phyloP scores from a whole-genome alignment of 2,888 invertebrate genomes.

The Agrochola circellaris region DNA sequence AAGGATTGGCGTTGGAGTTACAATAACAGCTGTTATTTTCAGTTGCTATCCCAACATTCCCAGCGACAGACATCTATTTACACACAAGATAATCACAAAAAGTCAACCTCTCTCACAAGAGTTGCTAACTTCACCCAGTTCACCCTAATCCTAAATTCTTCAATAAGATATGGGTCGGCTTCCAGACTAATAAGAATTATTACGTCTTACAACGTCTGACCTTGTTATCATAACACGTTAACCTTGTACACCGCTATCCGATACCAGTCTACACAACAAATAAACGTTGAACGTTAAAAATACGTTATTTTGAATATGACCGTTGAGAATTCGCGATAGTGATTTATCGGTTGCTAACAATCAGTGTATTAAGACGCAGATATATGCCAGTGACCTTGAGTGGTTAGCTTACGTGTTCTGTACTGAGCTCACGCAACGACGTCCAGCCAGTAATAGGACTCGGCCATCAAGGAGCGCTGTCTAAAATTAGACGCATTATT shows the following conservation, averaged over 20 bases:
- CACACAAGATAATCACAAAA: neutral
- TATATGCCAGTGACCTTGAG: no score
- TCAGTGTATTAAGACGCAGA: no score
- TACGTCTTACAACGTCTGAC: constrained; percentile 10
- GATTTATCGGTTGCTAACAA: neutral
- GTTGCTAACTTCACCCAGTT: neutral
- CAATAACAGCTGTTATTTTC: no score
- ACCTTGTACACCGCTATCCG: constrained; percentile 16
- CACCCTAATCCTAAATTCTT: neutral
- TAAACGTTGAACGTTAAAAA: constrained; percentile 15
- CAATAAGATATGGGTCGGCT: neutral
- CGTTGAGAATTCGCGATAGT: constrained; percentile 39
- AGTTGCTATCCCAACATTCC: neutral
- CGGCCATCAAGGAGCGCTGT: no score
- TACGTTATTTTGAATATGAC: constrained; percentile 44
- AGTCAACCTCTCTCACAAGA: neutral
- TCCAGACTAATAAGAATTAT: neutral
- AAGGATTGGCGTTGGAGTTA: no score
- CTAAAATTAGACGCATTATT: no score
- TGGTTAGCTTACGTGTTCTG: no score
- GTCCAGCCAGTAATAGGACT: no score
- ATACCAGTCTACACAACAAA: constrained; percentile 3
- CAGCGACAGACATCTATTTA: neutral
- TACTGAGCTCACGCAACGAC: no score
- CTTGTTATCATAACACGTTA: constrained; percentile 2